Evolutionary conservation across 2,113 vertebrate genomes (phyloP).

Genomic region (Pogona vitticeps): DNA sequence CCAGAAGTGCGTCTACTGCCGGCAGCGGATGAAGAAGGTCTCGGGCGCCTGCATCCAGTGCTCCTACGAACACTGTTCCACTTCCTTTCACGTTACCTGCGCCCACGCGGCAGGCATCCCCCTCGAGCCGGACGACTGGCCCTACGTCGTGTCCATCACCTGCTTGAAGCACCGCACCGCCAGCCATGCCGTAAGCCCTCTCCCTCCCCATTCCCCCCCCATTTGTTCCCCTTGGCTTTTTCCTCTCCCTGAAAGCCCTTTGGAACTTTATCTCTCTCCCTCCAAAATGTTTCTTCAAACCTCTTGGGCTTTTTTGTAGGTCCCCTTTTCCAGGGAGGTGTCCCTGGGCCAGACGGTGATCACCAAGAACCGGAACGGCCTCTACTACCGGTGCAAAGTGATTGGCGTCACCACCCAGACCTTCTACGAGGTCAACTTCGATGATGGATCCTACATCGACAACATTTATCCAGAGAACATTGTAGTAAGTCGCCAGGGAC

Average conservation of each 20-base stretch:
- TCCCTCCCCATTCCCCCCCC: not conserved
- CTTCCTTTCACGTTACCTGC: conserved; percentile 96
- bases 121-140: conserved; percentile 95
- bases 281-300: not conserved
- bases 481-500: conserved; percentile 76
- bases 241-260: fast-evolving
- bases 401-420: conserved; percentile 88
- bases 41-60: conserved; percentile 94
- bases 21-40: conserved; percentile 80
- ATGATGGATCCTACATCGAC: conserved; percentile 96
- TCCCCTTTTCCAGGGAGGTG: conserved; percentile 69
- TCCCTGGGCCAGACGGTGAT: conserved; percentile 89
- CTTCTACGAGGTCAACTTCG: conserved; percentile 95
- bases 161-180: conserved; percentile 88
- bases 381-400: conserved; percentile 90
- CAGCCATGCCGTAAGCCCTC: conserved; percentile 70
- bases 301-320: conserved; percentile 3
- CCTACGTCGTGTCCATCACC: conserved; percentile 92
- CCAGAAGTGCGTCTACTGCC: conserved; percentile 94
- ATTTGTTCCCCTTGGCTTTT: fast-evolving
- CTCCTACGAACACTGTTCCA: conserved; percentile 90
- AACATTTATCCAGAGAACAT: conserved; percentile 94
- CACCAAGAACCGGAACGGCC: conserved; percentile 86
- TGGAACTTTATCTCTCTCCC: not conserved
- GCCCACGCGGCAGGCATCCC: conserved; percentile 89